Evolutionary conservation across 2,113 vertebrate genomes (phyloP).

Genomic region (Steatornis caripensis): DNA sequence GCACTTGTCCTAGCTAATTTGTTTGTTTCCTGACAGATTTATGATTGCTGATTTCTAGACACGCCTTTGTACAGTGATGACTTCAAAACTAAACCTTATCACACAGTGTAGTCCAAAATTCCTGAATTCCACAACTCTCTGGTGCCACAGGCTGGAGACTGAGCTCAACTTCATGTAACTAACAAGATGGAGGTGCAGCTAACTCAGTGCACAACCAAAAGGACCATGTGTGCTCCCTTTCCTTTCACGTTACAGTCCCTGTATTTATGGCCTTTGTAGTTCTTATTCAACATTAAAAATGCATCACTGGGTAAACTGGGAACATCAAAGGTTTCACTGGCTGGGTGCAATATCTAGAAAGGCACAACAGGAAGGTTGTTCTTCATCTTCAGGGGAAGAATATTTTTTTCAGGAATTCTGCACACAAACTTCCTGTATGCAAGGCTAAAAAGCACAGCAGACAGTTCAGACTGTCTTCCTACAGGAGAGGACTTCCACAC

Average conservation of each 20-base stretch:
- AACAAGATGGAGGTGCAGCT: not conserved
- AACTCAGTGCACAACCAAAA: not conserved
- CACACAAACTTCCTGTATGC: no score
- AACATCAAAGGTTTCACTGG: not conserved
- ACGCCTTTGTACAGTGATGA: not conserved
- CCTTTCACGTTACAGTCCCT: not conserved
- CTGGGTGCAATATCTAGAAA: not conserved
- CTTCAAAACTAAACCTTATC: not conserved
- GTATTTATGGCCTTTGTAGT: not conserved
- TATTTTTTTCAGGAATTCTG: not conserved
- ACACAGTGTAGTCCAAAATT: not conserved
- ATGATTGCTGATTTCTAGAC: not conserved
- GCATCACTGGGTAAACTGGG: not conserved
- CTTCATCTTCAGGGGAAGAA: not conserved
- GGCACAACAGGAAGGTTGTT: not conserved
- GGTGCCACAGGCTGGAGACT: not conserved
- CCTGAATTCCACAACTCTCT: not conserved
- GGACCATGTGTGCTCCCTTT: rapidly evolving
- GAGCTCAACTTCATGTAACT: not conserved
- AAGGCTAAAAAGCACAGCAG: not conserved
- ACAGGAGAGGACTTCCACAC: not conserved
- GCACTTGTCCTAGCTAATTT: not conserved
- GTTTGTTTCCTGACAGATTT: not conserved
- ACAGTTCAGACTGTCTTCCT: not conserved
- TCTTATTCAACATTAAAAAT: not conserved